Evolutionary conservation across 1,140 invertebrate genomes (phyloP), one percentile per base, ranked within the genome.

Genomic region (Drosophila bipectinata): DNA sequence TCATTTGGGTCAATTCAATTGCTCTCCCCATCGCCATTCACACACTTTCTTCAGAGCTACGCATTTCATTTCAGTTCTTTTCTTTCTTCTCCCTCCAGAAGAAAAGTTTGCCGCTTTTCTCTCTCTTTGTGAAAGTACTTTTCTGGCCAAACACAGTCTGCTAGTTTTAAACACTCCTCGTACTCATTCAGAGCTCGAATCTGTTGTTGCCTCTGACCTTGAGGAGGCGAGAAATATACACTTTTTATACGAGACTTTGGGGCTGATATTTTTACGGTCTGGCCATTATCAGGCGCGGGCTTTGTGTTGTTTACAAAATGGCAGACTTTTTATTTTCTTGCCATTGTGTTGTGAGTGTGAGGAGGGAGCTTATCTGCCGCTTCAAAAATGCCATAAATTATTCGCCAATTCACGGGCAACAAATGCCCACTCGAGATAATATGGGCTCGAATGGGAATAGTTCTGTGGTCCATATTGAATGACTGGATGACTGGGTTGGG

Each of bases 1-100:
- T 78, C 82, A 87, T 88, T 88, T 87, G 75, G 82, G 82, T 87
- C 82, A 82, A 88, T 82, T 87, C 78, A 82, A 82, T 87, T 82
- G 83, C 75, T 84, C 80, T 58, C 10, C 3, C 2, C 39, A 4
- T 15, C n/a, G 12, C 39, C 45, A 53, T 21, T 21, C 71, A 51
- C 64, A 41, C 82, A 82, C 78, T 87, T 85, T 87, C 82, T 78
- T 75, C 68, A 39, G 58, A 21, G 61, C 73, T 73, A 71, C 62
- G 59, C 67, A 76, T 62, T 72, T 51, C 54, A 59, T 72, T 72
- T 58, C 68, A 55, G 63, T 74, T 74, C 60, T 58, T 48, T 61
- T 21, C 34, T 15, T 64, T 55, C 55, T 64, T 55, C 55, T 56
- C 55, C 21, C 34, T 71, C 76, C 57, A 44, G 61, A 75, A 63